Percentiles rank a stretch among this genome's conserved stretches.
Evolutionary conservation across 2,888 invertebrate species (phyloP).

Genomic region (Dione vanillae): DNA sequence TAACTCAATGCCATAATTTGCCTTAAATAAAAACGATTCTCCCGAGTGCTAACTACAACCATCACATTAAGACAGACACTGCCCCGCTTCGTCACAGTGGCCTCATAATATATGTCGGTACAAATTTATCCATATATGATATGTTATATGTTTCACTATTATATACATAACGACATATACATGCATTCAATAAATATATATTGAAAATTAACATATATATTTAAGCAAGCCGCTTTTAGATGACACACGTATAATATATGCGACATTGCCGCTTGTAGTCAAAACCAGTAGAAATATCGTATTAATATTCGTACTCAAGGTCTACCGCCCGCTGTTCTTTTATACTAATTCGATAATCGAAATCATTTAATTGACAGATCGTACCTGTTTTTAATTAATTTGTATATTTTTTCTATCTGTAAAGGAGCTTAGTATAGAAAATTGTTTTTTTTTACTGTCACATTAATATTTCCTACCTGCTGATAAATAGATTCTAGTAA

Average conservation of each 20-base stretch:
- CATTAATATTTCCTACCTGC: conserved; percentile 32
- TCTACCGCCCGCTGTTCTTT: conserved; percentile 39
- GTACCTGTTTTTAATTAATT: conserved; percentile 39
- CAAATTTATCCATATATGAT: too few species aligned
- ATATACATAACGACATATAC: too few species aligned
- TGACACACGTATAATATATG: conserved; percentile 23
- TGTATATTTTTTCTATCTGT: conserved; percentile 13
- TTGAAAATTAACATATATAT: conserved; percentile 9
- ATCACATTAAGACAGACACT: too few species aligned
- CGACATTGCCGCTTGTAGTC: conserved; percentile 40
- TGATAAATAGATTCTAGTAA: conserved; percentile 29
- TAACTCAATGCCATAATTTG: too few species aligned
- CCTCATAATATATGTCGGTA: too few species aligned
- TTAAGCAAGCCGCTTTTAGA: neutral
- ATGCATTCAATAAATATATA: neutral
- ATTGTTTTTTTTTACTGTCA: conserved; percentile 34
- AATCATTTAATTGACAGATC: conserved; percentile 34
- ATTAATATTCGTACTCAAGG: conserved; percentile 40
- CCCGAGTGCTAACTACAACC: too few species aligned
- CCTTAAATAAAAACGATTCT: too few species aligned
- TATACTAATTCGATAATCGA: conserved; percentile 36
- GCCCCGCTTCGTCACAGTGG: too few species aligned
- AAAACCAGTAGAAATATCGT: conserved; percentile 41
- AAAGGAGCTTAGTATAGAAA: conserved; percentile 21
- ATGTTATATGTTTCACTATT: too few species aligned